Evolutionary conservation across 2,113 vertebrate genomes (phyloP), one percentile per base, ranked within the genome.

Genomic region (Bolborhynchus lineola): DNA sequence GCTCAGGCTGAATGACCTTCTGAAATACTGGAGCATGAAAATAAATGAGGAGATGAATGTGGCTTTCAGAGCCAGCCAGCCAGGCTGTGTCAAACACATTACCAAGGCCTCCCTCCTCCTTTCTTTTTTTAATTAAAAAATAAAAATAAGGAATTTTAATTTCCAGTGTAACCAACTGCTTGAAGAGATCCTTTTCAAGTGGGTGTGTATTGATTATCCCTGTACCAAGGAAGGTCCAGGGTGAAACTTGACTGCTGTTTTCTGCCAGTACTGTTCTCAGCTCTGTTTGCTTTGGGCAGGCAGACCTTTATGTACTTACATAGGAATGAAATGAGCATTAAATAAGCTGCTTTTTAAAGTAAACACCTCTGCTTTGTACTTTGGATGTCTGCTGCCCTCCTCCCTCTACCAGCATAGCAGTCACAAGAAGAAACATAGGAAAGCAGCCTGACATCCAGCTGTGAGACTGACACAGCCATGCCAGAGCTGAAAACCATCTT

Each of bases 11-110:
- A 84, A 62, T 69, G 86, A 92, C 93, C 95, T 92, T 95, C 83
- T 82, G 49, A 89, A 92, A 95, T 87, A 59, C 41, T 75, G 91
- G 67, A 89, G 87, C 94, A 82, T 95, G 95, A 95, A 92, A 95
- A 90, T 55, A 94, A 94, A 80, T 69, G 93, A 87, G 69, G 41
- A 31, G 42, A 62, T 82, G 74, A 96, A 80, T 53, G 81, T 87
- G 78, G 83, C 83, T 93, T 93, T 93, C 81, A 87, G 82, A 94
- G 86, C 68, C 60, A 88, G 88, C 2, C 77, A 88, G 88, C 1
- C 90, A 69, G 69, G 70, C 86, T 75, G 39, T 82, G 82, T 79
- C 86, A 86, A 65, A 75, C 67, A 41, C 92, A 69, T 89, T 89
- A 88, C 77, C 49, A 53, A 64, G 49, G 75, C 57, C 39, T 80